These are phyloP conservation scores for Rynchops niger DNA, from an alignment of 2,113 vertebrate species.

Conservation along the genomic window DNA sequence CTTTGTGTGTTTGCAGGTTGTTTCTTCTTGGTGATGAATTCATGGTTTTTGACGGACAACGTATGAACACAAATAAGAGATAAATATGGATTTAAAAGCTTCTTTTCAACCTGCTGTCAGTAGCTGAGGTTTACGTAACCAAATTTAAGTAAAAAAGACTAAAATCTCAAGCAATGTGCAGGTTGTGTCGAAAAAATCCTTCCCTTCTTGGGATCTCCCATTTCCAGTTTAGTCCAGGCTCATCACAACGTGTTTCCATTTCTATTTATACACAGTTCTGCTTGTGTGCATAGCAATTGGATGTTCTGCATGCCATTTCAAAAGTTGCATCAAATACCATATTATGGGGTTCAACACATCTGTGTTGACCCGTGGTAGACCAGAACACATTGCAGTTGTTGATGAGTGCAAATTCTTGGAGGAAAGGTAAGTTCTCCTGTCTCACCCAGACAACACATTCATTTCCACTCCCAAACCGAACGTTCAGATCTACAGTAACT, in stretches of 20 bases:
- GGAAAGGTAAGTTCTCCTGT: neutral
- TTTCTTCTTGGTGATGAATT: neutral
- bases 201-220: neutral
- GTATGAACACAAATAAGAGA: neutral
- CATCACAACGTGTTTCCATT: neutral
- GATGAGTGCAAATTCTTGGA: neutral
- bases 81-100: neutral
- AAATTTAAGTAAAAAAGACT: neutral
- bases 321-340: neutral
- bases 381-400: neutral
- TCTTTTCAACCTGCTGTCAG: neutral
- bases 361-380: rapidly evolving
- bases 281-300: rapidly evolving
- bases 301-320: neutral
- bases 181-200: neutral
- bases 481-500: neutral
- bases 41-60: rapidly evolving
- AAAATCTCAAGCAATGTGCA: neutral
- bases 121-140: neutral
- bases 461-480: neutral
- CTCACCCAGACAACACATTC: neutral
- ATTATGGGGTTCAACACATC: rapidly evolving
- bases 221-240: neutral
- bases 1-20: neutral
- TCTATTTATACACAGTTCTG: neutral